Evolutionary conservation across 2,113 vertebrate genomes (phyloP).

Genomic region (Megaceryle torquata): DNA sequence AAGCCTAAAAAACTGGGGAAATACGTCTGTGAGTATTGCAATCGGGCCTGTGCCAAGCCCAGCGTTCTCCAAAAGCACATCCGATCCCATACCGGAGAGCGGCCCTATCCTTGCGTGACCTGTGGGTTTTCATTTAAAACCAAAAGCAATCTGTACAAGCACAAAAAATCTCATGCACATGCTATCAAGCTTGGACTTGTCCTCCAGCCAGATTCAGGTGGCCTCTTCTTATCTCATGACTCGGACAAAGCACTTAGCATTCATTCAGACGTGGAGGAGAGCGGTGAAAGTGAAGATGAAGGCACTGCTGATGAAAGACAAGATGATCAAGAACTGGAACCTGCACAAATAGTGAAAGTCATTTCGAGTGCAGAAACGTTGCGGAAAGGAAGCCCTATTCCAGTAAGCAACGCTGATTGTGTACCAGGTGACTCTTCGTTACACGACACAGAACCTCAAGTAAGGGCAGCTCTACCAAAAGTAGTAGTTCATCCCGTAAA

Average conservation of each 20-base stretch:
- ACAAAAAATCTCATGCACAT: constrained; percentile 99
- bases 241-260: constrained; percentile 88
- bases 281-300: constrained; percentile 93
- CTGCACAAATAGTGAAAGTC: constrained; percentile 75
- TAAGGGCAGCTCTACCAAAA: constrained; percentile 85
- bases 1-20: constrained; percentile 97
- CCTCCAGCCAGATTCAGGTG: constrained; percentile 84
- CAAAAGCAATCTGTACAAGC: constrained; percentile 99
- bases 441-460: constrained; percentile 80
- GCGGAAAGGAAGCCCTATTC: constrained; percentile 68
- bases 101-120: constrained; percentile 94
- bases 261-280: constrained; percentile 92
- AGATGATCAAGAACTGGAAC: constrained; percentile 77
- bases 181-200: constrained; percentile 94
- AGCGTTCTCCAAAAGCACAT: constrained; percentile 98
- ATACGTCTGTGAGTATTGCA: constrained; percentile 95
- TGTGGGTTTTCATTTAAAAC: constrained; percentile 99
- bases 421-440: constrained; percentile 70
- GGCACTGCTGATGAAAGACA: constrained; percentile 81
- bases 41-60: constrained; percentile 93
- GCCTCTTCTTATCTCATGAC: constrained; percentile 86
- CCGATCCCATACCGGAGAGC: constrained; percentile 95
- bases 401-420: constrained; percentile 55
- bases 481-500: constrained; percentile 90
- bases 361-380: constrained; percentile 74